These are phyloP conservation scores for Sciaenops ocellatus DNA, from an alignment of 2,797 vertebrate species.

Conservation along the genomic window DNA sequence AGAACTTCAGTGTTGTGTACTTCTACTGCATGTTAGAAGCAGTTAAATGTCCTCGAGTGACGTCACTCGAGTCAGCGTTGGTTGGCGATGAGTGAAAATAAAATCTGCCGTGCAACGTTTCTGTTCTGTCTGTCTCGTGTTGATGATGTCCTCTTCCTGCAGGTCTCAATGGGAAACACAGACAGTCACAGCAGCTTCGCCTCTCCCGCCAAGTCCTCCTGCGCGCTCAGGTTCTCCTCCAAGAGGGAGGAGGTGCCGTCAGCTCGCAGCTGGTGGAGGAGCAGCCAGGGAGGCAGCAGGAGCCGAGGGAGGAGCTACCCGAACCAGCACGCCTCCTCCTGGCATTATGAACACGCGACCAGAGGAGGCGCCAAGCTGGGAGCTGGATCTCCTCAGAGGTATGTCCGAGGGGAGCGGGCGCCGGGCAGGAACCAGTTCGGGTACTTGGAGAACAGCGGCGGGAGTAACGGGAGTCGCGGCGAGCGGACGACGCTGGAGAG, in stretches of 20 bases:
- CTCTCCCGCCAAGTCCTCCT: slow-evolving; percentile 84
- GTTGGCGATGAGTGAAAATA: too few species aligned
- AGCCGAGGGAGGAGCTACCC: slow-evolving; percentile 85
- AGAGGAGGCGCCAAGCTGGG: slow-evolving; percentile 52
- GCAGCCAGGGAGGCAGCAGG: slow-evolving; percentile 77
- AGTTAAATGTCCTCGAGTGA: too few species aligned
- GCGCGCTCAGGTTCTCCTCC: slow-evolving; percentile 86
- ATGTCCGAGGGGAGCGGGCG: slow-evolving; percentile 50
- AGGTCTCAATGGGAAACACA: slow-evolving; percentile 93
- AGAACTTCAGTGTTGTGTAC: too few species aligned
- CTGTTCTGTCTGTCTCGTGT: background rate
- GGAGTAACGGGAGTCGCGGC: slow-evolving; percentile 62
- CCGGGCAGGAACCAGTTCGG: slow-evolving; percentile 77
- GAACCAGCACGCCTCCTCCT: slow-evolving; percentile 85
- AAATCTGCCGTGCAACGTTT: too few species aligned
- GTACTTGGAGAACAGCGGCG: slow-evolving; percentile 60
- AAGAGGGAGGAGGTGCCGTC: slow-evolving; percentile 87
- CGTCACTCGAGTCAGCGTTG: too few species aligned
- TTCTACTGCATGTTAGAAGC: too few species aligned
- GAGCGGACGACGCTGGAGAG: slow-evolving; percentile 75
- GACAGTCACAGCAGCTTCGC: slow-evolving; percentile 90
- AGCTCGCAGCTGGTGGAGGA: slow-evolving; percentile 87
- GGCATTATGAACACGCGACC: slow-evolving; percentile 77
- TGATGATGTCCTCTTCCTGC: slow-evolving; percentile 51
- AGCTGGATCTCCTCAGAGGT: slow-evolving; percentile 50